Conservation (phyloP, 2,888 invertebrate species). For the Petrolisthes cinctipes region DNA sequence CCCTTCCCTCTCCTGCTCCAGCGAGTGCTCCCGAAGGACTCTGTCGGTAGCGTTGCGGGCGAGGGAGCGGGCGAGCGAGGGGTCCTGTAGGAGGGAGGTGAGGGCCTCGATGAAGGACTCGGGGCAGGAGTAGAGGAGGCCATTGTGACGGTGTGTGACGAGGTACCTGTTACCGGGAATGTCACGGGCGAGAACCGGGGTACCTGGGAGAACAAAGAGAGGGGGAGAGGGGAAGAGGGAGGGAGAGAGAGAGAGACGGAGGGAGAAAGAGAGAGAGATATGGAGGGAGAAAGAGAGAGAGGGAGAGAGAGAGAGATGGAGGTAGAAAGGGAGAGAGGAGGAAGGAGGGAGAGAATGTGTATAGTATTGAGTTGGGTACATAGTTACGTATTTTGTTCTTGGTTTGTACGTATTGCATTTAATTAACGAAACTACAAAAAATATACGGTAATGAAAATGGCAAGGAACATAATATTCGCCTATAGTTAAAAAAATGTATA, state of each 20-base stretch:
- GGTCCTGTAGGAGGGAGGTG: slow-evolving; percentile 17
- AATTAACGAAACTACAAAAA: no score
- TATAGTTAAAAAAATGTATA: no score
- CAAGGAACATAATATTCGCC: no score
- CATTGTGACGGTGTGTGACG: slow-evolving; percentile 17
- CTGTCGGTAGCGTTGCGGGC: neutral
- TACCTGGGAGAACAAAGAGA: slow-evolving; percentile 11
- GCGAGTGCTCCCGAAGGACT: slow-evolving; percentile 8
- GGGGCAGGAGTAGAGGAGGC: slow-evolving; percentile 37
- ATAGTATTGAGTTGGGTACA: neutral
- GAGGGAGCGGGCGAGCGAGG: neutral
- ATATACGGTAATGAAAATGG: no score
- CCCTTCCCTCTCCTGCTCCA: neutral
- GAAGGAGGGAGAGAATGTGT: neutral
- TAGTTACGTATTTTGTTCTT: neutral
- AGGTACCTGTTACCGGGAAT: slow-evolving; percentile 39
- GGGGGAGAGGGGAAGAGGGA: neutral
- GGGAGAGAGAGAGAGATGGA: neutral
- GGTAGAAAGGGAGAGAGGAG: neutral
- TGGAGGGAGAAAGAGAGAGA: neutral
- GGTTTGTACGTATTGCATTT: no score
- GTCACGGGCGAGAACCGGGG: slow-evolving; percentile 41
- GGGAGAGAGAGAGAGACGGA: neutral
- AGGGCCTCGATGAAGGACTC: slow-evolving; percentile 22
- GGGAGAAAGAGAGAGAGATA: neutral